phyloP scores from a whole-genome alignment of 1,140 invertebrate species.

The Lordiphosa stackelbergi region DNA sequence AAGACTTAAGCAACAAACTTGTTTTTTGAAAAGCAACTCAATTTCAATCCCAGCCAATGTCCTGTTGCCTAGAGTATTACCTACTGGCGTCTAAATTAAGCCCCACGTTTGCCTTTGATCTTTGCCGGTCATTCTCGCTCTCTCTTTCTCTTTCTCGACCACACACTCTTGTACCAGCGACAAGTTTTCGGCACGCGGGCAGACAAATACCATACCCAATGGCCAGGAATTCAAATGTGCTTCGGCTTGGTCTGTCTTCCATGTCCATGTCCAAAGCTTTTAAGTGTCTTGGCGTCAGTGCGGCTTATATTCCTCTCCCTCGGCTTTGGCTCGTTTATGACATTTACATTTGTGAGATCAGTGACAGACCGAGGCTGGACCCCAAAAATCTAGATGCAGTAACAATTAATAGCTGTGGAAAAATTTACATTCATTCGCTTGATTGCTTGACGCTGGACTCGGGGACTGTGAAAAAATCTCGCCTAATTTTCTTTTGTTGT shows the following conservation, averaged over 20 bases:
- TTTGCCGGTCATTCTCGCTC: conserved; percentile 26
- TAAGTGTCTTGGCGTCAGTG: conserved; percentile 72
- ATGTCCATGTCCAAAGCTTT: conserved; percentile 60
- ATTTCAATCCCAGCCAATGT: neutral
- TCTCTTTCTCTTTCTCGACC: conserved; percentile 16
- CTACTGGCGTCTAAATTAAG: conserved; percentile 66
- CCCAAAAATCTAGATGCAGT: neutral
- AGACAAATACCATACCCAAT: conserved; percentile 58
- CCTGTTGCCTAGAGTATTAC: conserved; percentile 4
- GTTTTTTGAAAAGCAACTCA: conserved; percentile 20
- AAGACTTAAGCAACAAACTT: conserved; percentile 63
- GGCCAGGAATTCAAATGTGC: conserved; percentile 52
- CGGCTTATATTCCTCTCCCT: conserved; percentile 49
- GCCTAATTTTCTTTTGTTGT: conserved; percentile 60
- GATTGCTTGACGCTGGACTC: conserved; percentile 6
- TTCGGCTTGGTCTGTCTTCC: conserved; percentile 26
- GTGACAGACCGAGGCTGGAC: conserved; percentile 15
- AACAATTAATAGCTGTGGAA: conserved; percentile 67
- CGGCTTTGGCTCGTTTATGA: conserved; percentile 21
- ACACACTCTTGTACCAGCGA: conserved; percentile 47
- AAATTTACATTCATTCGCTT: conserved; percentile 56
- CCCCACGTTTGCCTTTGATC: conserved; percentile 47
- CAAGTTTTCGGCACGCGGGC: conserved; percentile 76
- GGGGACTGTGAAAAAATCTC: conserved; percentile 63
- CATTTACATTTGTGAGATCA: conserved; percentile 68